Evolutionary conservation across 1,140 invertebrate genomes (phyloP), one percentile per base, ranked within the genome.

Genomic region (Hermatobates lingyangjiaoensis): DNA sequence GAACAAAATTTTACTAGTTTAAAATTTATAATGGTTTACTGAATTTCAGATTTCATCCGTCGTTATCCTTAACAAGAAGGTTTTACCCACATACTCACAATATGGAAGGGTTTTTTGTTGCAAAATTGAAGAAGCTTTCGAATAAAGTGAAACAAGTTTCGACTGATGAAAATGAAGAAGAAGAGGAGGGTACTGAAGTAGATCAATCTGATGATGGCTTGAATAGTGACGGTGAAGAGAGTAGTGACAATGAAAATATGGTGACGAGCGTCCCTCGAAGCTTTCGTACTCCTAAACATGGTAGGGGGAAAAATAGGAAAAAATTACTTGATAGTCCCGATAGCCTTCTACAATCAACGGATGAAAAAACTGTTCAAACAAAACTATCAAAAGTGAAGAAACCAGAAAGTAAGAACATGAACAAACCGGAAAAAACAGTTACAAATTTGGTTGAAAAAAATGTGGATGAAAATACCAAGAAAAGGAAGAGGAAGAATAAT

Each of bases 71-170:
- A 21, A 86, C 89, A 0, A 78, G 78, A 68, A 71, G 94, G 54
- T 96, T 92, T 70, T 98, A 98, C 70, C 95, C 95, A 2, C 95
- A 99, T 65, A 82, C 83, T 15, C 91, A 98, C 64, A 99, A 99
- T 66, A 90, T 98, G 82, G 95, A 99, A 72, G 96, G 96, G 27
- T 99, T 99, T 65, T 99, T 91, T 74, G 92, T 99, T 14, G 92
- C 92, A 3, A 99, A 99, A 72, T 65, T 99, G 0, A 92, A 94
- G 68, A 98, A 98, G 62, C 85, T 94, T 64, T 90, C 87, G 1
- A 91, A 95, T 71, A 57, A 57, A 18, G 56, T 61, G 48, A 54
- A 40, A 28, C 15, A 51, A 5, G 18, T 18, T 3, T 12, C 5
- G 12, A 48, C 52, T 7, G 15, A 15, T 0, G 56, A 56, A 50